phyloP scores from a whole-genome alignment of 2,888 invertebrate species.

The Drosophila flavopinicola region DNA sequence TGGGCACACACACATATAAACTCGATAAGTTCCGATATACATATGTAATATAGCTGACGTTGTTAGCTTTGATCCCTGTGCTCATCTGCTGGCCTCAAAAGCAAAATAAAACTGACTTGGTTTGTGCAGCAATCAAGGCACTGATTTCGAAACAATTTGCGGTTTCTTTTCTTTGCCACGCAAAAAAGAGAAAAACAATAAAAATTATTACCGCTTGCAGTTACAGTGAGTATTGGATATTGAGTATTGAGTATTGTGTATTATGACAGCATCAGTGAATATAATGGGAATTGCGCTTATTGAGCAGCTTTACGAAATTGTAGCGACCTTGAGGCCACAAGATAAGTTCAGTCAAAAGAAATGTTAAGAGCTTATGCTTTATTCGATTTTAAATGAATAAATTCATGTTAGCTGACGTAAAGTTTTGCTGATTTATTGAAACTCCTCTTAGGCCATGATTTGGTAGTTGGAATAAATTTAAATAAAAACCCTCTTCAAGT shows the following conservation, averaged over 20 bases:
- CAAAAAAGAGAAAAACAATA: slow-evolving; percentile 24
- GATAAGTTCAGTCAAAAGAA: slow-evolving; percentile 9
- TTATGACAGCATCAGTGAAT: slow-evolving; percentile 22
- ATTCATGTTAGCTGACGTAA: too few species aligned
- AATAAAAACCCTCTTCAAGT: background rate
- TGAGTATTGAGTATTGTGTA: slow-evolving; percentile 18
- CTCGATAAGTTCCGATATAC: slow-evolving; percentile 18
- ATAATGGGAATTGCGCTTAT: slow-evolving; percentile 27
- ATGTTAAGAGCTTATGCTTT: background rate
- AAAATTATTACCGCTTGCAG: slow-evolving; percentile 36
- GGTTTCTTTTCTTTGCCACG: slow-evolving; percentile 27
- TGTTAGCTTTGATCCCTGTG: slow-evolving; percentile 18
- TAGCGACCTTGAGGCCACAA: slow-evolving; percentile 24
- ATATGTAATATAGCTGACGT: background rate
- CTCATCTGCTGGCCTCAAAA: slow-evolving; percentile 21
- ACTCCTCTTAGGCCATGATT: too few species aligned
- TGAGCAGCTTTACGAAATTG: slow-evolving; percentile 27
- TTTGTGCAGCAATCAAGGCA: slow-evolving; percentile 27
- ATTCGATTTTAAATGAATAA: too few species aligned
- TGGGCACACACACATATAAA: slow-evolving; percentile 4
- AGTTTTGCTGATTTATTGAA: too few species aligned
- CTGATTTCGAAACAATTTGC: slow-evolving; percentile 54
- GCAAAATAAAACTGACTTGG: background rate
- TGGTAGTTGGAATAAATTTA: too few species aligned
- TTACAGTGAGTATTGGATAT: slow-evolving; percentile 15